phyloP scores from a whole-genome alignment of 1,140 invertebrate species.

The Panagrolaimus sp. region DNA sequence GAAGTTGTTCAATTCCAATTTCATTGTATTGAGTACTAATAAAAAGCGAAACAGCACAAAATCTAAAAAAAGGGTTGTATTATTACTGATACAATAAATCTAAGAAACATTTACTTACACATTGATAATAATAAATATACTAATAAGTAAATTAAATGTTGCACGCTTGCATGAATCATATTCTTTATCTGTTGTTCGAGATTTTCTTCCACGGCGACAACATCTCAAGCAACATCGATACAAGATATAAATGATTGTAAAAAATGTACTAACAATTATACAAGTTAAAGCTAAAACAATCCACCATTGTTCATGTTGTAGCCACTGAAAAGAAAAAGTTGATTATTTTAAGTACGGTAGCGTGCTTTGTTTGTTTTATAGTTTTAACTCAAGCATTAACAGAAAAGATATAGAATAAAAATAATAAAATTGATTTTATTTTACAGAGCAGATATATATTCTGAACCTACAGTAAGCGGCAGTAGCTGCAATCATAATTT shows the following conservation, averaged over 20 bases:
- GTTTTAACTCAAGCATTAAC: too few relatives aligned
- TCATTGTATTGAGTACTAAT: slow-evolving; percentile 55
- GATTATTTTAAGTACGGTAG: too few relatives aligned
- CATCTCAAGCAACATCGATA: slow-evolving; percentile 48
- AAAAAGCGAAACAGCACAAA: slow-evolving; percentile 46
- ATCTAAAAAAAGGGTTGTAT: slow-evolving; percentile 34
- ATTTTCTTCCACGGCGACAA: slow-evolving; percentile 24
- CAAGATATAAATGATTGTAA: slow-evolving; percentile 39
- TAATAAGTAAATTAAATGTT: slow-evolving; percentile 41
- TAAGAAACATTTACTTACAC: slow-evolving; percentile 45
- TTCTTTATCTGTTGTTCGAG: slow-evolving; percentile 32
- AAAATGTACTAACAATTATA: slow-evolving; percentile 29
- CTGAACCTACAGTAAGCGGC: too few relatives aligned
- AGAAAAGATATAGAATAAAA: too few relatives aligned
- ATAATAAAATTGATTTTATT: too few relatives aligned
- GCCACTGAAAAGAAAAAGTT: slow-evolving; percentile 39
- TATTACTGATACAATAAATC: too few relatives aligned
- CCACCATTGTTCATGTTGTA: slow-evolving; percentile 49
- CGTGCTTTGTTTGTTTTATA: too few relatives aligned
- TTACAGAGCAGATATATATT: too few relatives aligned
- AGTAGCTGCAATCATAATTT: too few relatives aligned
- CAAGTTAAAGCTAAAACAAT: slow-evolving; percentile 26
- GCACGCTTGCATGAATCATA: slow-evolving; percentile 45
- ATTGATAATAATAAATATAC: slow-evolving; percentile 40
- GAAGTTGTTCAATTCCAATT: slow-evolving; percentile 49